A percentile compares a stretch with the other conserved stretches of the same genome.
Evolutionary conservation across 2,797 vertebrate species (phyloP).

Genomic region (Vireo griseus): DNA sequence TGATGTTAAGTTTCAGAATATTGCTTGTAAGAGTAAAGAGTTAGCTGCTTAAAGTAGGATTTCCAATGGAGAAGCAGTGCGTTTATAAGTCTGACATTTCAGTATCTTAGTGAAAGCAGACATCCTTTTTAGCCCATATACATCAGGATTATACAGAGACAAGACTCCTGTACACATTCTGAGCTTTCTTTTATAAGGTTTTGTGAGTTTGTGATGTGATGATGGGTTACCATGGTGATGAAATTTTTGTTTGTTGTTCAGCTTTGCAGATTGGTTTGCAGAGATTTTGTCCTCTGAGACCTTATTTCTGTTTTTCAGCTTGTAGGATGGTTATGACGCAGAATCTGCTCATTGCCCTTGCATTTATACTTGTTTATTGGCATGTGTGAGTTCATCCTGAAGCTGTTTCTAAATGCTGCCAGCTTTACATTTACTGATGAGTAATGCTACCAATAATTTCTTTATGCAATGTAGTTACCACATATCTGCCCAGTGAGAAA

Average conservation of each 20-base stretch:
- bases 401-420: not conserved
- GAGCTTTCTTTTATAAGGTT: not conserved
- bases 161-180: not conserved
- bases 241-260: not conserved
- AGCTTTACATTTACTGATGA: not conserved
- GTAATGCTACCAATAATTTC: not conserved
- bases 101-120: not conserved
- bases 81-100: not conserved
- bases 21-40: not conserved
- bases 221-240: slow-evolving; percentile 4
- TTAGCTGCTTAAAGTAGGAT: not conserved
- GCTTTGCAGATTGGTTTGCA: slow-evolving; percentile 1
- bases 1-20: not conserved
- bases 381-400: not conserved
- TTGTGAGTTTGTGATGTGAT: not conserved
- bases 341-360: not conserved
- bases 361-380: slow-evolving; percentile 17
- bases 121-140: not conserved
- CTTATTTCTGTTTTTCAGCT: slow-evolving; percentile 20
- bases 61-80: not conserved
- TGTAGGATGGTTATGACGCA: slow-evolving; percentile 19
- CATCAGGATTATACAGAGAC: not conserved
- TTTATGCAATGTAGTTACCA: not conserved
- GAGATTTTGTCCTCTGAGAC: slow-evolving; percentile 20
- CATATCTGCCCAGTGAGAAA: not conserved